These are phyloP conservation scores for Arion vulgaris DNA, from an alignment of 1,140 invertebrate species.

Conservation along the genomic window DNA sequence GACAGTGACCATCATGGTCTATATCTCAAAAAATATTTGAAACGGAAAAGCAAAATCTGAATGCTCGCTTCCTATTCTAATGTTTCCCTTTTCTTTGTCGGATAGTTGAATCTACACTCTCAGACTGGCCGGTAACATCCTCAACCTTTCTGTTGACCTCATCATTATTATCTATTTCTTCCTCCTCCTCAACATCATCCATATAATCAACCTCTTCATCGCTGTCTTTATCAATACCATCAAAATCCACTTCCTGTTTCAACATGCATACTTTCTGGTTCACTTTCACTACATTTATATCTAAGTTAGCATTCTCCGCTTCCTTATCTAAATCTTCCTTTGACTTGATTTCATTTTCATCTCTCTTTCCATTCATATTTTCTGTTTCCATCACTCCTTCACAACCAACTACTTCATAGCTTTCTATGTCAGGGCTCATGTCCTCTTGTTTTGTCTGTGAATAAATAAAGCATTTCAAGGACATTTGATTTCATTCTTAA, in stretches of 20 bases:
- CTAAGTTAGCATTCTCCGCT: background rate
- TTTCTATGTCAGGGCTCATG: conserved; percentile 14
- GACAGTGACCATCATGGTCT: too few species aligned
- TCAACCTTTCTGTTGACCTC: background rate
- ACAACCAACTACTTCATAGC: background rate
- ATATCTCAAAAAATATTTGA: too few species aligned
- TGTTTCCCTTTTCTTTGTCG: background rate
- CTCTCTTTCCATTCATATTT: background rate
- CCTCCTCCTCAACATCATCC: background rate
- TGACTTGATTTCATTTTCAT: background rate
- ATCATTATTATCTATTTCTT: background rate
- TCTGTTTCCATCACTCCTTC: background rate
- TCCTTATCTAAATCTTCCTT: background rate
- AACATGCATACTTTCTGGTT: background rate
- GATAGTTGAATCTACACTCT: background rate
- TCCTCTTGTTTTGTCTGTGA: background rate
- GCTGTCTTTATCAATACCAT: conserved; percentile 5
- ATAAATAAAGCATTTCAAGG: background rate
- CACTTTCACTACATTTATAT: background rate
- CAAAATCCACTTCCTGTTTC: background rate
- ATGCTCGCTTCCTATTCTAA: background rate
- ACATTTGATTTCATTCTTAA: background rate
- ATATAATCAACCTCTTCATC: background rate
- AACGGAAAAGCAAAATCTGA: too few species aligned
- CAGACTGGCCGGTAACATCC: background rate